Conservation (phyloP, 2,888 invertebrate species). For the Lingula anatina region DNA sequence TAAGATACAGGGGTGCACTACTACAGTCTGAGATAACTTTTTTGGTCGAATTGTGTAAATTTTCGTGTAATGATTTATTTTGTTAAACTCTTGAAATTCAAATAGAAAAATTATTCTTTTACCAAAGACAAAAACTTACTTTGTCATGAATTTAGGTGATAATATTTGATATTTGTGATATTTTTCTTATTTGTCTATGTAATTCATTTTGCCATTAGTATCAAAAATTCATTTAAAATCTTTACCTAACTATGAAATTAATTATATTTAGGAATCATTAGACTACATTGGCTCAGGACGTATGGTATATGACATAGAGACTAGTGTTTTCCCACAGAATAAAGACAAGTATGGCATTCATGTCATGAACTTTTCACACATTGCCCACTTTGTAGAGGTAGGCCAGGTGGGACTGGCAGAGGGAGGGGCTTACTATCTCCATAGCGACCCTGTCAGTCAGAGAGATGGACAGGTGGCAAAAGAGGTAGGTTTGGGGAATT, state of each 20-base stretch:
- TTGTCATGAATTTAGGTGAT: not conserved
- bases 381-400: conserved; percentile 59
- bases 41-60: too few relatives aligned
- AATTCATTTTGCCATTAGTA: not conserved
- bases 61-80: too few relatives aligned
- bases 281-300: conserved; percentile 96
- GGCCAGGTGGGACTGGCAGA: conserved; percentile 56
- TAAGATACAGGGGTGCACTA: too few relatives aligned
- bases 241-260: not conserved
- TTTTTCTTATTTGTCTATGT: not conserved
- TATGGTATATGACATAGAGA: conserved; percentile 77
- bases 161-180: not conserved
- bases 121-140: too few relatives aligned
- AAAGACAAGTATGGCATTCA: conserved; percentile 30
- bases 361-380: conserved; percentile 54
- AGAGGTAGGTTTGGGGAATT: conserved; percentile 7
- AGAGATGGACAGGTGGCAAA: conserved; percentile 4
- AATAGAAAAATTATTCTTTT: too few relatives aligned
- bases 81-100: too few relatives aligned
- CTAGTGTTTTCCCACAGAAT: conserved; percentile 62
- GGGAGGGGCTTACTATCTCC: conserved; percentile 32
- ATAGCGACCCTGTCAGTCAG: conserved; percentile 32
- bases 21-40: too few relatives aligned
- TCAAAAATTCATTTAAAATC: not conserved
- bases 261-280: conserved; percentile 65